Evolutionary conservation across 2,888 invertebrate genomes (phyloP).

Genomic region (Leucophora obtusa): DNA sequence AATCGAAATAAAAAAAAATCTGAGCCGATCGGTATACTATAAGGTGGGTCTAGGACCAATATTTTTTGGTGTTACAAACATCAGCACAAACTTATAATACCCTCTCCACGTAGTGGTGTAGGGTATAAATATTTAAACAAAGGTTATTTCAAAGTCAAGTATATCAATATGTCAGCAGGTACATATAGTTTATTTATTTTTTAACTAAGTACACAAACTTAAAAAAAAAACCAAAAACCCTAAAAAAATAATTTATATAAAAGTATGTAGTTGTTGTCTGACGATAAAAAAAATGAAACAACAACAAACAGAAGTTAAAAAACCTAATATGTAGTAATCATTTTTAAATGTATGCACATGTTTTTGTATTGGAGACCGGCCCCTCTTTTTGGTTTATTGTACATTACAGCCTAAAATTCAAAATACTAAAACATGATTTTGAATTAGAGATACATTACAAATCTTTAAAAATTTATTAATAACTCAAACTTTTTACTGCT

Average conservation of each 20-base stretch:
- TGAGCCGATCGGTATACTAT: too few species aligned
- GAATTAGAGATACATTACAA: too few species aligned
- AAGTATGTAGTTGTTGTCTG: background rate
- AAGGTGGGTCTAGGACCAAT: too few species aligned
- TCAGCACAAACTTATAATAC: too few species aligned
- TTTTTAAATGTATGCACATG: background rate
- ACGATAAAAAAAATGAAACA: conserved; percentile 11
- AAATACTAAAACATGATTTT: background rate
- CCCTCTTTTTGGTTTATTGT: conserved; percentile 23
- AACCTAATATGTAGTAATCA: background rate
- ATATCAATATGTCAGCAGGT: background rate
- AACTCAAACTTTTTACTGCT: conserved; percentile 17
- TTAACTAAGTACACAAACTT: background rate
- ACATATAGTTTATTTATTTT: background rate
- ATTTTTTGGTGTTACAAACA: too few species aligned
- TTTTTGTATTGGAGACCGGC: conserved; percentile 17
- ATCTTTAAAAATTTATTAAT: background rate
- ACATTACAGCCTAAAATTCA: background rate
- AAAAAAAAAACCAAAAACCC: background rate
- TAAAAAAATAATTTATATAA: background rate
- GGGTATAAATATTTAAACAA: background rate
- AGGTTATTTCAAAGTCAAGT: conserved; percentile 47
- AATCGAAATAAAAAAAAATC: too few species aligned
- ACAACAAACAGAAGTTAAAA: conserved; percentile 5
- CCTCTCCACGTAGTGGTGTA: too few species aligned